Percentiles rank a stretch among this genome's conserved stretches.
phyloP scores from a whole-genome alignment of 2,888 invertebrate genomes.

The Dynastes maya region DNA sequence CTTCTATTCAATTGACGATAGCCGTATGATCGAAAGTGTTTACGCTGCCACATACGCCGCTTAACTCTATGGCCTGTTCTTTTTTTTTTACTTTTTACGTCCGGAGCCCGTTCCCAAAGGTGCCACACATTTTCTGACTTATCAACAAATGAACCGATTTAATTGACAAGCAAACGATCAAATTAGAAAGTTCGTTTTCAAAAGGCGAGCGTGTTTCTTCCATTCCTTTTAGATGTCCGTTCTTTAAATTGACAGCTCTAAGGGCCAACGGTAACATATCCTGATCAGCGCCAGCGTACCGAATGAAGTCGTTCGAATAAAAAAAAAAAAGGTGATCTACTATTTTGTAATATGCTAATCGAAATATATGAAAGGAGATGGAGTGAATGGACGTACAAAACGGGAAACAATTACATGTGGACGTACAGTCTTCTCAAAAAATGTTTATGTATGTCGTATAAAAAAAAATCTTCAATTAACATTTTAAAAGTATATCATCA shows the following conservation, averaged over 20 bases:
- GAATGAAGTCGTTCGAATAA: constrained; percentile 18
- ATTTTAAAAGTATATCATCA: too few relatives aligned
- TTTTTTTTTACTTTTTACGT: constrained; percentile 16
- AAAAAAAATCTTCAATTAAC: too few relatives aligned
- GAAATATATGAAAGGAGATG: not conserved
- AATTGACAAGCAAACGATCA: constrained; percentile 41
- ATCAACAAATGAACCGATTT: constrained; percentile 12
- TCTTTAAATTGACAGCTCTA: constrained; percentile 25
- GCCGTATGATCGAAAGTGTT: constrained; percentile 2
- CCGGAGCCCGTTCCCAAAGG: constrained; percentile 6
- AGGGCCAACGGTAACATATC: constrained; percentile 18
- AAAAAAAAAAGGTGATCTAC: constrained; percentile 9
- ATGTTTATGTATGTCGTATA: too few relatives aligned
- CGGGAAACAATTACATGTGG: too few relatives aligned
- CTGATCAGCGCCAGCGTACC: not conserved
- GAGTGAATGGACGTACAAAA: too few relatives aligned
- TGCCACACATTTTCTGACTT: constrained; percentile 20
- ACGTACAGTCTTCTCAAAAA: too few relatives aligned
- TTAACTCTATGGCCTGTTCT: not conserved
- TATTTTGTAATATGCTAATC: constrained; percentile 5
- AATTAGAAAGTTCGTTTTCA: constrained; percentile 40
- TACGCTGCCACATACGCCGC: not conserved
- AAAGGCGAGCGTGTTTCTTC: constrained; percentile 12
- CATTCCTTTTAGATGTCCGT: constrained; percentile 35
- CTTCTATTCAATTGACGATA: constrained; percentile 14